Base-by-base conservation (phyloP, 2,113 vertebrate species). In the Rhinoderma darwinii region DNA sequence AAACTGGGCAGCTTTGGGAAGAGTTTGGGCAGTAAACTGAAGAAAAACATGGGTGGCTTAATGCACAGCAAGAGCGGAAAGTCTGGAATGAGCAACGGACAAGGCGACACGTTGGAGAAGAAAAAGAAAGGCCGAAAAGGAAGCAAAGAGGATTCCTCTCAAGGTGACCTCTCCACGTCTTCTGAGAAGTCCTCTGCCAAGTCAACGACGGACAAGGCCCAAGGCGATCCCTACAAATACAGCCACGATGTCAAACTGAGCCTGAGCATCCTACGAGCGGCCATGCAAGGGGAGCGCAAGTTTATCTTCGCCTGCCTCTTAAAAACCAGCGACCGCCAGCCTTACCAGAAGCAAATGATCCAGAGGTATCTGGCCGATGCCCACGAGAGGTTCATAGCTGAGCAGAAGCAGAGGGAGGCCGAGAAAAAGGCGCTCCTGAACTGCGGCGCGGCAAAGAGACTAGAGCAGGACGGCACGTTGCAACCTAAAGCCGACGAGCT, bases 331-430 rank as follows among this genome's bases (percentile, higher is more conserved):
- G 94, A 92, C 91, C 92, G 97, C 4, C 98, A 99, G 92, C 98
- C 96, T 17, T 98, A 96, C 91, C 98, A 99, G 92, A 97, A 99
- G 91, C 97, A 99, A 93, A 98, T 99, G 97, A 99, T 99, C 93
- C 96, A 97, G 88, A 91, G 95, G 79, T 99, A 99, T 93, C 95
- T 99, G 0, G 59, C 92, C 0, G 97, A 99, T 0, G 98, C 98
- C 0, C 95, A 99, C 92, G 96, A 98, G 1, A 95, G 98, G 7
- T 99, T 97, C 77, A 56, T 93, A 50, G 93, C 93, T 0, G 97
- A 99, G 92, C 94, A 94, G 90, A 95, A 95, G 17, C 94, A 95
- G 44, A 96, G 96, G 1, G 97, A 98, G 0, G 93, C 90, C 0
- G 97, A 98, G 73, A 94, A 95, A 88, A 97, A 96, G 89, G 91